Evolutionary conservation across 2,888 invertebrate species (phyloP).

Genomic region (Blastobasis adustella): DNA sequence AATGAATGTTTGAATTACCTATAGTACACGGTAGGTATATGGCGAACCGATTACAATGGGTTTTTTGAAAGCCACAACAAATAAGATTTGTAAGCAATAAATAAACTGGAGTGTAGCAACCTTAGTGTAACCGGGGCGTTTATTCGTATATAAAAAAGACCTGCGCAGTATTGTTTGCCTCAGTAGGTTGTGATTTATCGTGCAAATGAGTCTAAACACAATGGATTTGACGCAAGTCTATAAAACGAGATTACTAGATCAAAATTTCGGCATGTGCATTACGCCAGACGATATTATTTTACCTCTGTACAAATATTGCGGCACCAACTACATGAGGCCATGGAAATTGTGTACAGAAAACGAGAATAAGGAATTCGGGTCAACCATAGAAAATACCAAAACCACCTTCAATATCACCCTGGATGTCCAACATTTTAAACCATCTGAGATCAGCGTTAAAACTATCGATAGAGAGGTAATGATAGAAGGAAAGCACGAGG

Average conservation of each 20-base stretch:
- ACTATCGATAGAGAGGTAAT: conserved; percentile 75
- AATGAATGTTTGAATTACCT: background rate
- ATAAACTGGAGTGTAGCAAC: conserved; percentile 11
- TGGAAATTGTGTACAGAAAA: conserved; percentile 29
- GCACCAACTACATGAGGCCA: conserved; percentile 29
- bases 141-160: conserved; percentile 30
- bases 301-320: conserved; percentile 24
- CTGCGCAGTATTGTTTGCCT: conserved; percentile 21
- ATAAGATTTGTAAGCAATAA: background rate
- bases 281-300: conserved; percentile 28
- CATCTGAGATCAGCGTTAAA: conserved; percentile 81
- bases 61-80: background rate
- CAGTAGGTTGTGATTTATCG: conserved; percentile 17
- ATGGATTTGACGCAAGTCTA: conserved; percentile 28
- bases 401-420: conserved; percentile 72
- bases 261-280: conserved; percentile 28
- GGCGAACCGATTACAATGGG: background rate
- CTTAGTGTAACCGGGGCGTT: conserved; percentile 22
- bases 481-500: conserved; percentile 73
- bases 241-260: conserved; percentile 24
- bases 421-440: conserved; percentile 81
- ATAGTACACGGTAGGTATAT: background rate
- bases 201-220: background rate
- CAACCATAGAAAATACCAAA: conserved; percentile 31
- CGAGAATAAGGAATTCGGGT: conserved; percentile 28